Evolutionary conservation across 2,113 vertebrate genomes (phyloP), one percentile per base, ranked within the genome.

Genomic region (Notothenia coriiceps): DNA sequence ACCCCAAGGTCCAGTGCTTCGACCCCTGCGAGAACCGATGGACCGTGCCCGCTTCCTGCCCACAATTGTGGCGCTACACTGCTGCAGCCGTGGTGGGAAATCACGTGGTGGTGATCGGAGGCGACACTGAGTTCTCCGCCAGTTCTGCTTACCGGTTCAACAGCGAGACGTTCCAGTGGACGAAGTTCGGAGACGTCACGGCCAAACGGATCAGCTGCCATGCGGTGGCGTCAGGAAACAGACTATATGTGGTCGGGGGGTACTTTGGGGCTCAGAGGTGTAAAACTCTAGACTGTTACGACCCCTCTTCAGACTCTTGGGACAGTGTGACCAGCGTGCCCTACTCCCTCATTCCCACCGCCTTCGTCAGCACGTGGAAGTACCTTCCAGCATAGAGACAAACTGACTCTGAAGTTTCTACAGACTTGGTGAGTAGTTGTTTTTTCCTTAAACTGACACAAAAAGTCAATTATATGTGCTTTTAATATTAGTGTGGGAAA

Each of bases 341-440:
- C 1, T 96, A 96, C 85, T 96, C 96, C 0, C 95, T 96, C 80
- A 96, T 96, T 74, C 96, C 96, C 44, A 96, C 96, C 0, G 96
- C 96, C 20, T 96, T 96, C 56, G 96, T 96, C 88, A 96, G 96
- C 92, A 96, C 96, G 25, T 96, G 96, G 96, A 96, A 96, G 88
- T 96, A 96, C 71, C 95, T 96, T 80, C 87, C 96, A 2, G 93
- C 95, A 1, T 96, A 94, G 91, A 79, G 15, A 67, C 13, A 15
- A 46, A 3, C 40, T 40, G 25, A 61, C 56, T 54, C 51, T 43
- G 11, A 60, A 22, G 62, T 20, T 69, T 55, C 49, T 14, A 52
- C 35, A 40, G 35, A 40, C 35, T 40, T 44, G 92, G 95, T 95
- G 82, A 95, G 95, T 94, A 70, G 74, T 60, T 89, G 55, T 43